Percentiles rank a stretch among this genome's conserved stretches.
Conservation (phyloP, 2,888 invertebrate species). For the Labia minor region DNA sequence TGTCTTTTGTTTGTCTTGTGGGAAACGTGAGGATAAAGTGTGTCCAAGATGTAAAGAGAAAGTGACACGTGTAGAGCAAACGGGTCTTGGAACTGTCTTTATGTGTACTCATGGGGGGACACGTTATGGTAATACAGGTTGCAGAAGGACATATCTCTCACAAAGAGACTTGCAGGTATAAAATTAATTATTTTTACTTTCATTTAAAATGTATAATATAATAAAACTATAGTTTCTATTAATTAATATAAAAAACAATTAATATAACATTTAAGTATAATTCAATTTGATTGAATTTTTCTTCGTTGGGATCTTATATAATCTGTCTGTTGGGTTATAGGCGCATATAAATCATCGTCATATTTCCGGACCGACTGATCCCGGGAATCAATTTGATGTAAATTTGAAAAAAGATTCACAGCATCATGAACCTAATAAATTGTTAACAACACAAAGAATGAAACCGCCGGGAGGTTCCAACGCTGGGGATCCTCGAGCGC, state of each 20-base stretch:
- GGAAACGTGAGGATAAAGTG: slow-evolving; percentile 75
- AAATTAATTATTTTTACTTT: too few relatives aligned
- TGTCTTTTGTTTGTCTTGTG: slow-evolving; percentile 89
- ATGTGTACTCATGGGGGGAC: slow-evolving; percentile 94
- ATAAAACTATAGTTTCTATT: too few relatives aligned
- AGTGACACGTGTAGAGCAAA: slow-evolving; percentile 84
- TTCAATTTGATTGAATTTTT: too few relatives aligned
- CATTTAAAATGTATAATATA: too few relatives aligned
- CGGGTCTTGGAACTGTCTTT: slow-evolving; percentile 86
- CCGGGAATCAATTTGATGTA: slow-evolving; percentile 22
- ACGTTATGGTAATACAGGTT: slow-evolving; percentile 80
- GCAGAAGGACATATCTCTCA: slow-evolving; percentile 83
- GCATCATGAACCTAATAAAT: slow-evolving; percentile 15
- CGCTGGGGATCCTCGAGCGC: slow-evolving; percentile 24
- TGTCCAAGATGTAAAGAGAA: slow-evolving; percentile 86
- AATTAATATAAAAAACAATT: too few relatives aligned
- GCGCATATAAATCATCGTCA: slow-evolving; percentile 91
- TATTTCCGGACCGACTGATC: slow-evolving; percentile 40
- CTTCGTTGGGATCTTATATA: too few relatives aligned
- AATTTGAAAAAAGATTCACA: slow-evolving; percentile 31
- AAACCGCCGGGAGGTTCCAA: slow-evolving; percentile 17
- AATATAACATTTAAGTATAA: too few relatives aligned
- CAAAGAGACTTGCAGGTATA: slow-evolving; percentile 58
- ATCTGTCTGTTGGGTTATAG: too few relatives aligned
- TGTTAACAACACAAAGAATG: slow-evolving; percentile 20